Evolutionary conservation across 2,888 invertebrate genomes (phyloP).

Genomic region (Hipparchia semele): DNA sequence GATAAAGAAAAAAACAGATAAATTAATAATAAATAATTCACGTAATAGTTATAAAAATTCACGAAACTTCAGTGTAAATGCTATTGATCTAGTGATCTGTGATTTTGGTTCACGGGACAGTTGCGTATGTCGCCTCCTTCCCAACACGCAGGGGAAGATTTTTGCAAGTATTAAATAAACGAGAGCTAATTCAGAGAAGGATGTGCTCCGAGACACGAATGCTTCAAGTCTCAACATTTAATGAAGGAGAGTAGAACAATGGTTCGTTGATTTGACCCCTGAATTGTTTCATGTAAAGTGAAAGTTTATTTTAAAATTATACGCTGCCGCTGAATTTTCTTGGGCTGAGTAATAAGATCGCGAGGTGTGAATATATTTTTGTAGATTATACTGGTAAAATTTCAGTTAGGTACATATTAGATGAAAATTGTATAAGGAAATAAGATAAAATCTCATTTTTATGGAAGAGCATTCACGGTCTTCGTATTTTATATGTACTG

Average conservation of each 20-base stretch:
- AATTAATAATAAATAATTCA: too few relatives aligned
- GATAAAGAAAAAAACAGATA: too few relatives aligned
- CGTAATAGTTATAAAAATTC: too few relatives aligned
- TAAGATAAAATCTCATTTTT: not conserved
- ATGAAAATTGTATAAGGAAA: not conserved
- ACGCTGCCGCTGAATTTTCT: constrained; percentile 13
- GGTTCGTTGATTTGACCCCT: constrained; percentile 32
- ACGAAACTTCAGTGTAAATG: too few relatives aligned
- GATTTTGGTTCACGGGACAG: too few relatives aligned
- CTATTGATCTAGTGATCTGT: not conserved
- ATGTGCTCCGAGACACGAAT: constrained; percentile 54
- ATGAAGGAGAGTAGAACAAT: constrained; percentile 32
- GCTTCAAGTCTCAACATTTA: constrained; percentile 52
- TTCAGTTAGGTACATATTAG: not conserved
- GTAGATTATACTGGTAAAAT: not conserved
- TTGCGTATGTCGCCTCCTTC: not conserved
- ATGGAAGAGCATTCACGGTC: too few relatives aligned
- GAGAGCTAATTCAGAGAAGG: constrained; percentile 60
- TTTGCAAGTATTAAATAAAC: constrained; percentile 64
- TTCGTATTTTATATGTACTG: too few relatives aligned
- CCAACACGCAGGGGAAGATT: not conserved
- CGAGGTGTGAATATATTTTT: constrained; percentile 3
- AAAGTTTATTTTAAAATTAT: constrained; percentile 26
- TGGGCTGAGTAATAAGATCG: constrained; percentile 5
- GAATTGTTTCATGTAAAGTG: constrained; percentile 17